Base-by-base conservation (phyloP, 2,888 invertebrate genomes). In the Himalopsyche japonica region DNA sequence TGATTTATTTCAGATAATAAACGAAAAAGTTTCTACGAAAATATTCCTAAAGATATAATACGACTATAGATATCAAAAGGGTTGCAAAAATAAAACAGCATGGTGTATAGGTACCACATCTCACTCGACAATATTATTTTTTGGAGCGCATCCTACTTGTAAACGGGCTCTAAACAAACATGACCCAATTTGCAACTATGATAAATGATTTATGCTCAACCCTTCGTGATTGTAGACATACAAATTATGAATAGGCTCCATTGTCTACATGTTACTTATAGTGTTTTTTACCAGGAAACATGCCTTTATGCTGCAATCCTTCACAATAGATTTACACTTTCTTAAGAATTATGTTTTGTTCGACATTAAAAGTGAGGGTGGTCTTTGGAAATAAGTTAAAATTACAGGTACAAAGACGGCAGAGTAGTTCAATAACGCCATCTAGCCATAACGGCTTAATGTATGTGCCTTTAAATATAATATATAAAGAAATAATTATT, bases 101-200 rank as follows among this genome's bases (percentile, higher is more conserved):
- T 7, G 18, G 70, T 12, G 1, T 1, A 70, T 30, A 70, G 82
- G 64, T 43, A 64, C n/a, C n/a, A n/a, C 64, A 57, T 64, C 27
- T 79, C 79, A 57, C 79, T 79, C 32, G 70, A 79, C 82, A 64
- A 57, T 79, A 30, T 30, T 70, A 70, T 4, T 70, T 79, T 57
- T 79, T 37, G 64, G 64, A 64, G 79, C 27, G 49, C 43, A 57
- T 82, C 79, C 79, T 30, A 79, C 79, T 82, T 82, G 79, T 82
- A 79, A 82, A 79, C 79, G 49, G 49, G 64, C 37, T 43, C 37
- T 70, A 78, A 20, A 43, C 64, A 80, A 80, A 83, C 48, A 83
- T 83, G 83, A 83, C 83, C 83, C 83, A 83, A 76, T 83, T 83
- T 80, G 81, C 37, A 76, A 64, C 70, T 79, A 80, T 83, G 79